phyloP scores from a whole-genome alignment of 2,797 vertebrate genomes.

The Etheostoma nigrum region DNA sequence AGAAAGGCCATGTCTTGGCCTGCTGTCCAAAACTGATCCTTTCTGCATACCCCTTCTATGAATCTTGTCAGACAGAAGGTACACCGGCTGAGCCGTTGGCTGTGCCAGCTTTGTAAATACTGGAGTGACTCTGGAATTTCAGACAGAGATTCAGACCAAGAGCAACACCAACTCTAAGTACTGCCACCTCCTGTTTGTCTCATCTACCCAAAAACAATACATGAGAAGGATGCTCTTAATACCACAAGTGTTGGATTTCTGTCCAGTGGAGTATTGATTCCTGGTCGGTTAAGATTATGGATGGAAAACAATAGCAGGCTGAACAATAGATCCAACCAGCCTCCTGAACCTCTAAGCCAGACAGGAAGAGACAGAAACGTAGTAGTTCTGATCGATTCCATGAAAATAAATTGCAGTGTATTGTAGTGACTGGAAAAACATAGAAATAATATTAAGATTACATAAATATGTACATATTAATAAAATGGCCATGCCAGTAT shows the following conservation, averaged over 20 bases:
- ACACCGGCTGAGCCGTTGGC: slow-evolving; percentile 27
- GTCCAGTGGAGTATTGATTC: slow-evolving; percentile 36
- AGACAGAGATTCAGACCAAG: slow-evolving; percentile 66
- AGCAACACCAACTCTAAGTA: slow-evolving; percentile 46
- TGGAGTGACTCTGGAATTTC: slow-evolving; percentile 65
- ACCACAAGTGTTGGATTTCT: slow-evolving; percentile 27
- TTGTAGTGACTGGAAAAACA: too few relatives aligned
- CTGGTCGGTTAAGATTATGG: slow-evolving; percentile 26
- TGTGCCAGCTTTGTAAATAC: slow-evolving; percentile 60
- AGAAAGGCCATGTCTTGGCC: slow-evolving; percentile 46
- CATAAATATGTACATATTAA: too few relatives aligned
- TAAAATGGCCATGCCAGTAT: too few relatives aligned
- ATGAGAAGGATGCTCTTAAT: slow-evolving; percentile 43
- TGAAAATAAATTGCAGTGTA: too few relatives aligned
- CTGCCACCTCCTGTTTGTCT: slow-evolving; percentile 33
- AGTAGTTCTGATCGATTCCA: too few relatives aligned
- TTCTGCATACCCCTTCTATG: slow-evolving; percentile 30
- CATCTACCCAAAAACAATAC: slow-evolving; percentile 45
- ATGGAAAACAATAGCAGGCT: slow-evolving; percentile 25
- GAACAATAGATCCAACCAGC: slow-evolving; percentile 3
- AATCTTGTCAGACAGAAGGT: slow-evolving; percentile 60
- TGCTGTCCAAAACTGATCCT: slow-evolving; percentile 31
- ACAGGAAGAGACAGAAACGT: too few relatives aligned
- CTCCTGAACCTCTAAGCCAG: too few relatives aligned
- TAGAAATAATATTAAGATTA: too few relatives aligned